A percentile compares a stretch with the other conserved stretches of the same genome.
Evolutionary conservation across 2,113 vertebrate genomes (phyloP).

Genomic region (Thunnus maccoyii): DNA sequence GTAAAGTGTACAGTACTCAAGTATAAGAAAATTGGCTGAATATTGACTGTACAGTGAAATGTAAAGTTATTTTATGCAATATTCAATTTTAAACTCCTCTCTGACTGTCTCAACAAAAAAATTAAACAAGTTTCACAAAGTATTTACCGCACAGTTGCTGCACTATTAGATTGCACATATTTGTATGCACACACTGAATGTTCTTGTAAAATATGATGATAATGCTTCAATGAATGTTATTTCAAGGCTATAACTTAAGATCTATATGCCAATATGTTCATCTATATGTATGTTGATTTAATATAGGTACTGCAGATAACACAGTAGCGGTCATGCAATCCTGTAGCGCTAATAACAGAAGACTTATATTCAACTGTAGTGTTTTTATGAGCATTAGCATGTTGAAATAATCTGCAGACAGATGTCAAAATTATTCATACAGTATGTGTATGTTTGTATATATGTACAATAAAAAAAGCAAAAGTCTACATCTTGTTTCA

Average conservation of each 20-base stretch:
- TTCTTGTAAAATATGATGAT: neutral
- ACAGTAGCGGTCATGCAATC: neutral
- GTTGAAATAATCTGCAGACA: too few species aligned
- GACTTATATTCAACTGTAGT: too few species aligned
- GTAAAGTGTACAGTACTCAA: neutral
- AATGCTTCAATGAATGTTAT: neutral
- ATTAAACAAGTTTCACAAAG: too few species aligned
- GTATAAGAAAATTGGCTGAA: neutral
- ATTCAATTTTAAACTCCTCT: neutral
- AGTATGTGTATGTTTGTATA: too few species aligned
- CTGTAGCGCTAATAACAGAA: neutral
- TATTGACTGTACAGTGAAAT: neutral
- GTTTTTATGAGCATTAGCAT: too few species aligned
- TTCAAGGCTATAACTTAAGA: neutral
- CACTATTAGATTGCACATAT: neutral
- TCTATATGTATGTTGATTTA: neutral
- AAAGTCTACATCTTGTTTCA: too few species aligned
- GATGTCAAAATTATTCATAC: too few species aligned
- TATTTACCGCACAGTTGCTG: too few species aligned
- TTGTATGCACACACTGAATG: neutral
- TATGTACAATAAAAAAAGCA: too few species aligned
- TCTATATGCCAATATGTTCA: neutral
- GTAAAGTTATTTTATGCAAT: neutral
- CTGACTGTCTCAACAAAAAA: too few species aligned
- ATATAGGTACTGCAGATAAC: neutral